Percentiles rank a stretch among this genome's conserved stretches.
phyloP scores from a whole-genome alignment of 2,797 vertebrate genomes.

The Periophthalmus magnuspinnatus region DNA sequence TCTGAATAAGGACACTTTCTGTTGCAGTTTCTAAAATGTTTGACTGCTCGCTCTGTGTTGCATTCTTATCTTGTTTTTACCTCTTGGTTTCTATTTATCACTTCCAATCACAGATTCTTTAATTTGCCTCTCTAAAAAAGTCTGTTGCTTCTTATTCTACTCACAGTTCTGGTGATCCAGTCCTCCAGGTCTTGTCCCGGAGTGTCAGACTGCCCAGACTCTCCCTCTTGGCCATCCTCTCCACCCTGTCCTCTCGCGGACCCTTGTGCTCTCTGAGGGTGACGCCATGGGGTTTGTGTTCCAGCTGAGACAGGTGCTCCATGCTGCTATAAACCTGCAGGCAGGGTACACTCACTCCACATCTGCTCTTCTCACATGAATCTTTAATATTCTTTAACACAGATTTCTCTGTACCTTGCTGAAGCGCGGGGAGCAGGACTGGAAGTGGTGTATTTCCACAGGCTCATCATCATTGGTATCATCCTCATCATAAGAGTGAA shows the following conservation, averaged over 20 bases:
- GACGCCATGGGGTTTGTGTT: slow-evolving; percentile 81
- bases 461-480: slow-evolving; percentile 92
- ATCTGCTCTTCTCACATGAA: not conserved
- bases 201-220: slow-evolving; percentile 85
- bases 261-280: slow-evolving; percentile 83
- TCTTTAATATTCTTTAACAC: not conserved
- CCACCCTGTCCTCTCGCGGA: slow-evolving; percentile 77
- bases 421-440: slow-evolving; percentile 90
- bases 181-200: slow-evolving; percentile 89
- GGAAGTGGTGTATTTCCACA: slow-evolving; percentile 89
- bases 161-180: slow-evolving; percentile 85
- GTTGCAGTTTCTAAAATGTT: too few species aligned
- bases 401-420: slow-evolving; percentile 82
- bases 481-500: slow-evolving; percentile 90
- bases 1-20: too few species aligned
- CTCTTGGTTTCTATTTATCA: too few species aligned
- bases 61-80: not conserved
- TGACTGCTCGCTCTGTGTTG: too few species aligned
- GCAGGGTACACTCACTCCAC: not conserved
- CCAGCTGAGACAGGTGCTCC: slow-evolving; percentile 91
- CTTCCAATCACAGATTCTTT: not conserved
- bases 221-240: slow-evolving; percentile 81
- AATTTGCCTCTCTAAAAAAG: not conserved
- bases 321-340: slow-evolving; percentile 92
- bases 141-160: slow-evolving; percentile 27